A percentile compares a stretch with the other conserved stretches of the same genome.
Evolutionary conservation across 2,113 vertebrate species (phyloP).

Genomic region (Clarias batrachus): DNA sequence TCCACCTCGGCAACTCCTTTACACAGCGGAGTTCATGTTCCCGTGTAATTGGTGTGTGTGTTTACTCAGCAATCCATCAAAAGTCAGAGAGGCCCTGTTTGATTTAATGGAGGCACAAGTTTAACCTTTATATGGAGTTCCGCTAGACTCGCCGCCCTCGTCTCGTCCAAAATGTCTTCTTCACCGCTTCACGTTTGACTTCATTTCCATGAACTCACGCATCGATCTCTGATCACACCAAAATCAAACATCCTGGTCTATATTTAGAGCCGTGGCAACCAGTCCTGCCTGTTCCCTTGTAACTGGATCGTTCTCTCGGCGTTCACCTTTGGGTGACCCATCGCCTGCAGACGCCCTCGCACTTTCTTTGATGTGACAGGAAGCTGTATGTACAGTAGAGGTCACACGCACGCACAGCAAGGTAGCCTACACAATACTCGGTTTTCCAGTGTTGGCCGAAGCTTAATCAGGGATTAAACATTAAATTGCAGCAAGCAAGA

Average conservation of each 20-base stretch:
- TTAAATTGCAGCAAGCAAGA: conserved; percentile 68
- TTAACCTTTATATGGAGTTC: conserved; percentile 39
- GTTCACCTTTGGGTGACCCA: conserved; percentile 65
- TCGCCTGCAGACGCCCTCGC: conserved; percentile 69
- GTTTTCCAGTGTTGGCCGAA: conserved; percentile 66
- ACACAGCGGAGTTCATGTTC: conserved; percentile 50
- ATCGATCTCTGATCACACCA: background rate
- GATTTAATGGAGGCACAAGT: conserved; percentile 38
- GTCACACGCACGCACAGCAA: conserved; percentile 61
- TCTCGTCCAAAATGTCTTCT: background rate
- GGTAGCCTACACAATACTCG: conserved; percentile 68
- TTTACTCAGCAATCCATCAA: conserved; percentile 59
- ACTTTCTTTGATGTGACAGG: conserved; percentile 63
- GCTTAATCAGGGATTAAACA: conserved; percentile 70
- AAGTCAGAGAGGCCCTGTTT: conserved; percentile 49
- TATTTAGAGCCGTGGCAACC: background rate
- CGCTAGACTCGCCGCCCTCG: background rate
- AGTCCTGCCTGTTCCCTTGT: background rate
- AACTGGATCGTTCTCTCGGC: conserved; percentile 37
- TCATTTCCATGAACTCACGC: background rate
- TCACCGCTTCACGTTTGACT: background rate
- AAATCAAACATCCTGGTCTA: background rate
- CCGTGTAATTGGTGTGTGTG: conserved; percentile 47
- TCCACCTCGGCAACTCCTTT: conserved; percentile 41
- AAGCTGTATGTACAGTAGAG: conserved; percentile 73